Percentiles rank a stretch among this genome's conserved stretches.
Evolutionary conservation across 1,140 invertebrate species (phyloP).

Genomic region (Phocides pigmalion): DNA sequence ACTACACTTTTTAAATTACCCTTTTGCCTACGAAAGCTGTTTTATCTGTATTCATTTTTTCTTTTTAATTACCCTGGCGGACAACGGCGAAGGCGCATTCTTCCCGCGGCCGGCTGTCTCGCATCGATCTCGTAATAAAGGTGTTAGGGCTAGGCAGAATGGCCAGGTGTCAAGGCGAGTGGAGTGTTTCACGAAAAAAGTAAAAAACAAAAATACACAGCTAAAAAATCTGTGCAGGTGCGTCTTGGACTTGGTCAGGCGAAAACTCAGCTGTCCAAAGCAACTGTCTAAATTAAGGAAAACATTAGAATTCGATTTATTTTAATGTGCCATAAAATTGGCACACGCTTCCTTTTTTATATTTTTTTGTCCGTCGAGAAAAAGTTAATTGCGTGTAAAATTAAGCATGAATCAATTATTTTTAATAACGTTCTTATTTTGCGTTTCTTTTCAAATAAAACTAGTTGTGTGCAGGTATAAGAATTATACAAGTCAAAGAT

Average conservation of each 20-base stretch:
- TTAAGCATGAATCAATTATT: conserved; percentile 13
- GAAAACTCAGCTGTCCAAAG: conserved; percentile 69
- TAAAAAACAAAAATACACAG: conserved; percentile 65
- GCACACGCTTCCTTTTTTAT: conserved; percentile 24
- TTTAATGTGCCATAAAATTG: conserved; percentile 33
- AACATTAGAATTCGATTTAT: conserved; percentile 35
- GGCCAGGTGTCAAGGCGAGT: conserved; percentile 67
- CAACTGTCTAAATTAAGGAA: conserved; percentile 52
- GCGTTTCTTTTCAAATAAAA: not conserved
- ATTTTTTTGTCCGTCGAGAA: conserved; percentile 1
- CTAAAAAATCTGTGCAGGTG: conserved; percentile 78
- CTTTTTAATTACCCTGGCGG: conserved; percentile 45
- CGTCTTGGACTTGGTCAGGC: conserved; percentile 55
- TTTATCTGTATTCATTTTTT: conserved; percentile 36
- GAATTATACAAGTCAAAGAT: not conserved
- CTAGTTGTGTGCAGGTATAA: not conserved
- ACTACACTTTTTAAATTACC: conserved; percentile 35
- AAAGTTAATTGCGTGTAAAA: conserved; percentile 12
- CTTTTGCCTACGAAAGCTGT: conserved; percentile 36
- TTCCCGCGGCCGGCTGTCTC: conserved; percentile 52
- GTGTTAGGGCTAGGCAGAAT: conserved; percentile 53
- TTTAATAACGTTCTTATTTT: conserved; percentile 9
- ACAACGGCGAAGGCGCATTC: conserved; percentile 43
- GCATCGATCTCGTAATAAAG: conserved; percentile 45
- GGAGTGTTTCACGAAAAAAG: conserved; percentile 60